Base-by-base conservation (phyloP, 2,797 vertebrate species). In the Chaetodon trifasciatus region DNA sequence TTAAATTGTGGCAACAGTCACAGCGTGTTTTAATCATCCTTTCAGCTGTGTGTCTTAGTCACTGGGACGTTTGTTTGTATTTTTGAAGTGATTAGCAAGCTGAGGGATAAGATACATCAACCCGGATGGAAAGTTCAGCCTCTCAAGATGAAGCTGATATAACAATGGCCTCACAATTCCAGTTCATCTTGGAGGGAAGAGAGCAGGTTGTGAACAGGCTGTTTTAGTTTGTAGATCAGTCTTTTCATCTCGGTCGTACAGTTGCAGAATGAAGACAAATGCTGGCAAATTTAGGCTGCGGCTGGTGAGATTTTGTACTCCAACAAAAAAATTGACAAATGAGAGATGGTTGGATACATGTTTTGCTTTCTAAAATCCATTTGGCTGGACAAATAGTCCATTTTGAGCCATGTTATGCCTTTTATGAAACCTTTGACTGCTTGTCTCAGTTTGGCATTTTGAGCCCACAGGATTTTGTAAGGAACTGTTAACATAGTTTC, bases 71-170 rank as follows among this genome's bases (percentile, higher is more conserved):
- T 37, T 89, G 81, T 91, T 91, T 89, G 80, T 90, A 67, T 88
- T 83, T 74, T 83, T 69, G 57, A 83, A 70, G 60, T 70, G 56
- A 88, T 91, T 84, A 80, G 72, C 80, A 87, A 88, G 75, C 83
- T 78, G 23, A 90, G 83, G 71, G 65, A 64, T 85, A 80, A 91
- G 87, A 78, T 52, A 74, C 78, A 83, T 68, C 84, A 87, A 84
- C 90, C 85, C 78, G 1, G 87, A 90, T 91, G 91, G 91, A 93
- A 93, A 93, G 71, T 85, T 8, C 53, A 66, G 74, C 69, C 67
- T 82, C 73, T 79, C 37, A 64, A 92, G 89, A 94, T 93, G 78
- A 74, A 86, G 78, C 82, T 83, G 92, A 93, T 94, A 87, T 61
- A 82, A 83, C 53, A 11, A 78, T 76, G 70, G 66, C 67, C 70